phyloP scores from a whole-genome alignment of 2,797 vertebrate genomes.

The Myripristis murdjan region DNA sequence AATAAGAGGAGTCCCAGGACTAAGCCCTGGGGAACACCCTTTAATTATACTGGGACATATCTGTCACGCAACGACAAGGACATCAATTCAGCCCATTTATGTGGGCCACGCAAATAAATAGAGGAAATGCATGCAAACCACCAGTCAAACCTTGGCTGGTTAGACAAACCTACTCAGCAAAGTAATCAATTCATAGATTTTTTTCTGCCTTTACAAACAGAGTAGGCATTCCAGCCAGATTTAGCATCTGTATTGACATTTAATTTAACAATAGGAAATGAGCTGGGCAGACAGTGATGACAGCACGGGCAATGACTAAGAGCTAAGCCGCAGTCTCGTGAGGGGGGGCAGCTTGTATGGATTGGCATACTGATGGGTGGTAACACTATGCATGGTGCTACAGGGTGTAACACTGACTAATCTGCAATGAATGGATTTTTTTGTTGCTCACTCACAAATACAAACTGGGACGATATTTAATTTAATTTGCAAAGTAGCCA shows the following conservation, averaged over 20 bases:
- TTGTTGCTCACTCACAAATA: conserved; percentile 18
- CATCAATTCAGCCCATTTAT: not conserved
- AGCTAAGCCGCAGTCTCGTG: conserved; percentile 41
- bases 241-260: conserved; percentile 66
- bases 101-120: conserved; percentile 21
- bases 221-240: conserved; percentile 66
- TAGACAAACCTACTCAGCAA: conserved; percentile 49
- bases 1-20: no score
- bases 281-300: conserved; percentile 38
- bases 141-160: conserved; percentile 56
- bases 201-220: not conserved
- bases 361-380: conserved; percentile 56
- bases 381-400: conserved; percentile 40
- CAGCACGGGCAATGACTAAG: conserved; percentile 25
- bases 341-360: conserved; percentile 69
- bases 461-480: not conserved
- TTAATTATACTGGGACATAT: no score
- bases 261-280: conserved; percentile 71
- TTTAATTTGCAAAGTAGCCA: not conserved
- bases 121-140: conserved; percentile 34
- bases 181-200: conserved; percentile 64
- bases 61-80: conserved; percentile 16
- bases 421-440: conserved; percentile 11
- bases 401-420: conserved; percentile 33
- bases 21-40: no score